Base-by-base conservation (phyloP, 2,888 invertebrate genomes). In the Xanthostigma xanthostigma region DNA sequence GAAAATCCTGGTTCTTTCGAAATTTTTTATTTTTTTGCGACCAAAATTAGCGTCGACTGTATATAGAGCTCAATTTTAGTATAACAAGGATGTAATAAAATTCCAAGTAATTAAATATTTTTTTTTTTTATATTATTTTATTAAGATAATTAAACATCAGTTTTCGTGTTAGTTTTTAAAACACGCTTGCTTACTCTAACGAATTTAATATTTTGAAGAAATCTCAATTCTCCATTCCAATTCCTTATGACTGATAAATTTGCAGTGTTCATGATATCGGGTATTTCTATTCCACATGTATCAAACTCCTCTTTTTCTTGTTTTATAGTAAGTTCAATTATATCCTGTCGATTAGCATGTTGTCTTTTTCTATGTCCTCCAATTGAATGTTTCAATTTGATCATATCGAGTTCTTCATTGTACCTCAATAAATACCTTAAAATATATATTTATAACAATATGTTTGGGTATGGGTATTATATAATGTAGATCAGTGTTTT, bases 251-350 rank as follows among this genome's bases (percentile, higher is more conserved):
- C 66, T 47, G 72, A 62, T 56, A 81, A 71, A 59, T 84, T 79
- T 34, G 69, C 65, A 3, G 64, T 59, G 60, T 78, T 75, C 56
- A 79, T 61, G 49, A 86, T 66, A 63, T 86, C 79, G 2, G 85
- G 84, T 58, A 85, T 75, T 74, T 90, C 89, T 58, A 90, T 68
- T 34, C 91, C 91, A 59, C 83, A 83, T 0, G 78, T 77, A 51
- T 79, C 71, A 60, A 81, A 91, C 60, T 91, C 89, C 52, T 79
- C 76, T 9, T 58, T 66, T 58, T 92, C 91, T 46, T 75, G 74
- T 58, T 86, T 79, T 53, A 81, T 72, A 0, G 84, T 86, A 57
- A 89, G 78, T 57, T 78, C 78, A 42, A 92, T 82, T 9, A 84
- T 75, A 64, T 86, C 83, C 64, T 86, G 81, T 51, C 92, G 73